Base-by-base conservation (phyloP, 2,113 vertebrate species). In the Gymnorhina tibicen region DNA sequence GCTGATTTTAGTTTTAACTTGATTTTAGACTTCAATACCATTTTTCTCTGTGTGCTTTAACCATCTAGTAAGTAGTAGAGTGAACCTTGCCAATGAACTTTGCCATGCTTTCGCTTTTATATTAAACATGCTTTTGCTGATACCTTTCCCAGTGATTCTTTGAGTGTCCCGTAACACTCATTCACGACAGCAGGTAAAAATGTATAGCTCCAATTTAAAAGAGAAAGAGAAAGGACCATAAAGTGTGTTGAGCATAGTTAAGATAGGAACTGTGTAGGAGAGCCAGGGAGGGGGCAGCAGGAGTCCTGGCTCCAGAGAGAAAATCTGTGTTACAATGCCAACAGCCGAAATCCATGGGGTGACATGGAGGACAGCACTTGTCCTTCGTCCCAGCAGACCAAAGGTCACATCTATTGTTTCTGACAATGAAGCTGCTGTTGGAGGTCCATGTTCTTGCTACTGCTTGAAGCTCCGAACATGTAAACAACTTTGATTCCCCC, bases 321-420 rank as follows among this genome's bases (percentile, higher is more conserved):
- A 85, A 70, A 94, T 13, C 49, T 9, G 18, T 39, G 23, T 41
- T 85, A 42, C 63, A 83, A 11, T 49, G 62, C 41, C 6, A 9
- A 11, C 44, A 37, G 82, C 78, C 0, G 0, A 77, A 88, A 66
- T 47, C 72, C 2, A 5, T 0, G 0, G 47, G 55, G 59, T 78
- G 35, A 91, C 52, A 12, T 1, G 2, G 33, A 76, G 42, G 46
- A 46, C 23, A 69, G 39, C 0, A 1, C 46, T 76, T 33, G 32
- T 79, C 59, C 44, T 52, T 75, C 3, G 0, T 79, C 53, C 59
- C 3, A 6, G 49, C 19, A n/a, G 63, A 74, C 20, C 41, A 84
- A 91, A 89, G 86, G 72, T 92, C 60, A 46, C 69, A 63, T 39
- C 78, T 68, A 5, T 41, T 70, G 50, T 78, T 96, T 86, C 47